Percentiles rank a stretch among this genome's conserved stretches.
These are phyloP conservation scores for Ophthalmolycus amberensis DNA, from an alignment of 2,113 vertebrate species.

Conservation along the genomic window DNA sequence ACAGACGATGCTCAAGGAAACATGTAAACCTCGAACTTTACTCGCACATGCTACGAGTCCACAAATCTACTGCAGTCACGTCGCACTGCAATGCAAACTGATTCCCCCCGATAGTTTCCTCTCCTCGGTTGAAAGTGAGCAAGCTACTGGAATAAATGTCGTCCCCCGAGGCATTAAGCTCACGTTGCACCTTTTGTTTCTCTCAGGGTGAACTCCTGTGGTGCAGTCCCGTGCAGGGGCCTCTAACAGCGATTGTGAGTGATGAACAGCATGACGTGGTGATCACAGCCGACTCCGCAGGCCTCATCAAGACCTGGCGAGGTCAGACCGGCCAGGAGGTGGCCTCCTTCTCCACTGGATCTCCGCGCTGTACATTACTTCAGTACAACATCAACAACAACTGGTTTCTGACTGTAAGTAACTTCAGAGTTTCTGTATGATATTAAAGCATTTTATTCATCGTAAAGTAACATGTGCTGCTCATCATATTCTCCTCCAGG, in stretches of 20 bases:
- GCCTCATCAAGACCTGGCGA: constrained; percentile 79
- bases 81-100: not conserved
- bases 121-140: no score
- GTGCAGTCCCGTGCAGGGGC: constrained; percentile 81
- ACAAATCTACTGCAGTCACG: not conserved
- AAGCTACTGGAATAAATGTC: not conserved
- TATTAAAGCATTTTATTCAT: not conserved
- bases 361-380: constrained; percentile 66
- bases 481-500: constrained; percentile 55
- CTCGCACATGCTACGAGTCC: not conserved
- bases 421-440: not conserved
- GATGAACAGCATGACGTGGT: constrained; percentile 70
- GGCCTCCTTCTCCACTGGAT: constrained; percentile 65
- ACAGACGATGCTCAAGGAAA: not conserved
- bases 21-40: no score
- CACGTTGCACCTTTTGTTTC: not conserved
- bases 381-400: constrained; percentile 59
- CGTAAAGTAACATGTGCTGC: not conserved
- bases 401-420: constrained; percentile 79
- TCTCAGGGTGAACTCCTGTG: constrained; percentile 78
- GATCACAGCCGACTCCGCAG: constrained; percentile 71
- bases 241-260: constrained; percentile 70
- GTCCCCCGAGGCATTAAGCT: not conserved
- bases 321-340: constrained; percentile 73
- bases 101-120: not conserved